Percentiles rank a stretch among this genome's conserved stretches.
These are phyloP conservation scores for Periophthalmus modestus DNA, from an alignment of 2,113 vertebrate species.

Conservation along the genomic window DNA sequence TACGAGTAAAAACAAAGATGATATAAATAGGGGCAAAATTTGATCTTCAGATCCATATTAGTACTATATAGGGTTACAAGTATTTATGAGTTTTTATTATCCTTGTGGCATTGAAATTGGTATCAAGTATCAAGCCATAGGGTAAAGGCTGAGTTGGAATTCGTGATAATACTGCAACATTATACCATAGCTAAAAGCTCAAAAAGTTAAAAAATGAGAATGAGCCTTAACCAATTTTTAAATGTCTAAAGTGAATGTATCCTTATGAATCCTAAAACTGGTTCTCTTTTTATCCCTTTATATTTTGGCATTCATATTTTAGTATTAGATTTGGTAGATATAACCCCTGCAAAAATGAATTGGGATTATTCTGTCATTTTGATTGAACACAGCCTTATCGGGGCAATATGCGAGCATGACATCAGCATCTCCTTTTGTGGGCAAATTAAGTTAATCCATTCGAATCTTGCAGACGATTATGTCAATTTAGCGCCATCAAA, in stretches of 20 bases:
- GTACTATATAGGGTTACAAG: no score
- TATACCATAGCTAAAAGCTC: no score
- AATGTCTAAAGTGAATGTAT: not conserved
- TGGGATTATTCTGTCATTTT: constrained; percentile 6
- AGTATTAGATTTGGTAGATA: not conserved
- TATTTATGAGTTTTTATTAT: no score
- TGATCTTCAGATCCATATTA: no score
- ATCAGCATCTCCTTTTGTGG: constrained; percentile 1
- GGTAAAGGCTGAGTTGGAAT: no score
- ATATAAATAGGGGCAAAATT: no score
- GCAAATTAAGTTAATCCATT: constrained; percentile 10
- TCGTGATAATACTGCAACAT: no score
- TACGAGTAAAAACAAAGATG: no score
- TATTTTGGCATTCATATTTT: constrained; percentile 1
- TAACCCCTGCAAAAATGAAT: not conserved
- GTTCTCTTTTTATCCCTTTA: not conserved
- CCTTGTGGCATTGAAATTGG: no score
- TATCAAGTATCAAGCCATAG: no score
- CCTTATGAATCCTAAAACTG: not conserved
- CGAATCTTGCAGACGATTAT: not conserved
- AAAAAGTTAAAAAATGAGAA: no score
- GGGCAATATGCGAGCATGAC: not conserved
- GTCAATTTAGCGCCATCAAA: not conserved
- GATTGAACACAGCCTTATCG: not conserved
- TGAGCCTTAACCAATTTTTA: not conserved